These are phyloP conservation scores for Probaryconus sp. DNA, from an alignment of 1,140 invertebrate species.

Conservation along the genomic window DNA sequence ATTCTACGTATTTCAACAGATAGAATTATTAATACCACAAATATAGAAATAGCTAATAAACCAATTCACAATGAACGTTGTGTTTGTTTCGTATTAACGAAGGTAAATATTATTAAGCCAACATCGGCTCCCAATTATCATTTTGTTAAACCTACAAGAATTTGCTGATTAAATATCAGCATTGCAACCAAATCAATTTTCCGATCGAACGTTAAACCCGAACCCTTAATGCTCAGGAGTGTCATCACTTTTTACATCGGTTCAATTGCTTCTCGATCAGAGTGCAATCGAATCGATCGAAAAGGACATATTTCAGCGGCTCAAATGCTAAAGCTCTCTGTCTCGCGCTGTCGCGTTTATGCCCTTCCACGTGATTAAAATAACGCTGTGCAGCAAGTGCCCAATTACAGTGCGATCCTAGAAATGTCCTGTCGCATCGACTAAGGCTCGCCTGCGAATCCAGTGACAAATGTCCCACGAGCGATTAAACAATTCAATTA, in stretches of 20 bases:
- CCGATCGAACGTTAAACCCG: background rate
- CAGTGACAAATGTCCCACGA: constrained; percentile 14
- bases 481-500: constrained; percentile 54
- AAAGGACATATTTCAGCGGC: constrained; percentile 14
- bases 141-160: constrained; percentile 24
- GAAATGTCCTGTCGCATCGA: constrained; percentile 36
- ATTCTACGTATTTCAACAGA: too few relatives aligned
- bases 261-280: constrained; percentile 15
- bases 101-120: too few relatives aligned
- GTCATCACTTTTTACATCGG: background rate
- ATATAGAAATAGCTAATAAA: too few relatives aligned
- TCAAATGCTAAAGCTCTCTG: background rate
- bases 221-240: background rate
- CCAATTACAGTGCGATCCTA: constrained; percentile 35
- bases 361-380: constrained; percentile 27
- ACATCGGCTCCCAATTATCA: too few relatives aligned
- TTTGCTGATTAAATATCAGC: background rate
- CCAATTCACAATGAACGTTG: too few relatives aligned
- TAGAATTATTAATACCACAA: too few relatives aligned
- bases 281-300: constrained; percentile 10
- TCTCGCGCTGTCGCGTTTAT: constrained; percentile 17
- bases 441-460: background rate
- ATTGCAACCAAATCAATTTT: constrained; percentile 13
- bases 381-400: constrained; percentile 29
- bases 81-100: too few relatives aligned